Evolutionary conservation across 2,797 vertebrate genomes (phyloP).

Genomic region (Etheostoma perlongum): DNA sequence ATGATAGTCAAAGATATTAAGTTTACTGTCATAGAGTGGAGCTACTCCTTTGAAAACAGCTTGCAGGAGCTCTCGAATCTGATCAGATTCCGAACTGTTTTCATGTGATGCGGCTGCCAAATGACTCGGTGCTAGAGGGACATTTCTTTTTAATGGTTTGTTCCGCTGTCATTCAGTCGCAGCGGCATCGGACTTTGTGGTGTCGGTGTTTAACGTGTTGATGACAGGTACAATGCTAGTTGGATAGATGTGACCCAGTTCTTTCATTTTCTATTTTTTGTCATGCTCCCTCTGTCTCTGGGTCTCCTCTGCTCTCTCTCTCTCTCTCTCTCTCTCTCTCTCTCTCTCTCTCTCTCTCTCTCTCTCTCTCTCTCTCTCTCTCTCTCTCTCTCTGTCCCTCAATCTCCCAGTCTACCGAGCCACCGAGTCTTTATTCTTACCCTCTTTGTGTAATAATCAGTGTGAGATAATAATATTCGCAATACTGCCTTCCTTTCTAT

Average conservation of each 20-base stretch:
- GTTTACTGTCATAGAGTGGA: too few species aligned
- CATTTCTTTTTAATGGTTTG: conserved; percentile 19
- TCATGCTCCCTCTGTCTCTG: conserved; percentile 19
- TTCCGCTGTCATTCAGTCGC: conserved; percentile 23
- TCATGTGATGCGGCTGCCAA: conserved; percentile 3
- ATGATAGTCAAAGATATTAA: too few species aligned
- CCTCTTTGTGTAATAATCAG: conserved; percentile 64
- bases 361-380: too few species aligned
- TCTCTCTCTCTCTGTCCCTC: not conserved
- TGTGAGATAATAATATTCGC: conserved; percentile 66
- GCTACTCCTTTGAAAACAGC: conserved; percentile 5
- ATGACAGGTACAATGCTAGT: conserved; percentile 50
- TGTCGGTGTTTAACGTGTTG: conserved; percentile 41
- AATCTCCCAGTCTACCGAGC: not conserved
- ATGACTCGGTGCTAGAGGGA: conserved; percentile 4
- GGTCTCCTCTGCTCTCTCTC: conserved; percentile 26
- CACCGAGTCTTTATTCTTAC: conserved; percentile 34
- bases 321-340: conserved; percentile 3
- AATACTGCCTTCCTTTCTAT: conserved; percentile 36
- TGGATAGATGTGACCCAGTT: conserved; percentile 70
- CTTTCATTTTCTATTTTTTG: conserved; percentile 56
- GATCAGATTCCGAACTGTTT: not conserved
- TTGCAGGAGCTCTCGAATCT: conserved; percentile 13
- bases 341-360: not conserved
- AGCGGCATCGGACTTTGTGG: conserved; percentile 2